These are phyloP conservation scores for Sebastiscus tertius DNA, from an alignment of 2,797 vertebrate genomes.

Conservation along the genomic window DNA sequence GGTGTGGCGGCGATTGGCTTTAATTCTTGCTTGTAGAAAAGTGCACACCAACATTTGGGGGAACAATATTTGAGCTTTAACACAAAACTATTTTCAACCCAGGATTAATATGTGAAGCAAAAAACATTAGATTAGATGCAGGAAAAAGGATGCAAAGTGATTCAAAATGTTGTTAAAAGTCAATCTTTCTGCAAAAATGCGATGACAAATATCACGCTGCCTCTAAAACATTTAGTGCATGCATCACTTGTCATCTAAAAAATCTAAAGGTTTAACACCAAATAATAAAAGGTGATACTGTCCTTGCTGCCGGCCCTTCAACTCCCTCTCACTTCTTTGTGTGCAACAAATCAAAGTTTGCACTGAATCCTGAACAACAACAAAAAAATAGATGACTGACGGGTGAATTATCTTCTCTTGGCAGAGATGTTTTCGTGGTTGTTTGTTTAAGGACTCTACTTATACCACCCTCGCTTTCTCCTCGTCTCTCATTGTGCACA, in stretches of 20 bases:
- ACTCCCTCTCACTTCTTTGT: background rate
- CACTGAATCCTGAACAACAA: conserved; percentile 1
- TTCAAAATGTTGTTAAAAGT: background rate
- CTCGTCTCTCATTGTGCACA: background rate
- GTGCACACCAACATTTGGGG: conserved; percentile 22
- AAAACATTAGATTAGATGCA: background rate
- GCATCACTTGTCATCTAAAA: background rate
- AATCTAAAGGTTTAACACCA: background rate
- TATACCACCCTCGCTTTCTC: background rate
- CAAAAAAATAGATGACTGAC: background rate
- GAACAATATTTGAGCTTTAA: conserved; percentile 37
- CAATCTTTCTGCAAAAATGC: conserved; percentile 8
- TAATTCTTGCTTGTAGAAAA: conserved; percentile 51
- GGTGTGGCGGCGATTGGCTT: background rate
- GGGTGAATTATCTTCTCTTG: conserved; percentile 3
- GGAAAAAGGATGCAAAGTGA: background rate
- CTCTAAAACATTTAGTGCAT: conserved; percentile 15
- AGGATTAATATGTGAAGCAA: conserved; percentile 18
- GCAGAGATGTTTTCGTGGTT: conserved; percentile 1
- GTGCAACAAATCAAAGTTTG: background rate
- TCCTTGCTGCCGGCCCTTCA: background rate
- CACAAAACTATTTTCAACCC: conserved; percentile 16
- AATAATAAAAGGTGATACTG: background rate
- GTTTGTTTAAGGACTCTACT: conserved; percentile 17
- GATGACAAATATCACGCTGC: background rate